Percentiles rank a stretch among this genome's conserved stretches.
phyloP scores from a whole-genome alignment of 1,140 invertebrate species.

The Philotrypesis tridentata region DNA sequence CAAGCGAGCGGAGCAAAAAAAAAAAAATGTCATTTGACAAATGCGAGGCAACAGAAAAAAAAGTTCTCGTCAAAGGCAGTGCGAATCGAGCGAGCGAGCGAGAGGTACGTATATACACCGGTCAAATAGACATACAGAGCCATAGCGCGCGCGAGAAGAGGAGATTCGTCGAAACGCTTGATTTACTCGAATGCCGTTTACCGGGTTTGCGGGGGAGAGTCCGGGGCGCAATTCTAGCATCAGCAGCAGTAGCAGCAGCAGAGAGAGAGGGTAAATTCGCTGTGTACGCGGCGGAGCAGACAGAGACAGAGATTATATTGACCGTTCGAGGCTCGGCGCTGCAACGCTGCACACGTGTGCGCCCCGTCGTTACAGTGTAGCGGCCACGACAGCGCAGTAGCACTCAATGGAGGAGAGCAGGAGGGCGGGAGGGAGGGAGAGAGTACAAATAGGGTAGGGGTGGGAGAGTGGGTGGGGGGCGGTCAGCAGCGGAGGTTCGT shows the following conservation, averaged over 20 bases:
- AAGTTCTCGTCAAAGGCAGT: not conserved
- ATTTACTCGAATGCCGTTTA: conserved; percentile 41
- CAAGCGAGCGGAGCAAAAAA: no score
- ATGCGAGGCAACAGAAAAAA: not conserved
- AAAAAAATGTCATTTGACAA: not conserved
- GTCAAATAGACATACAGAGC: no score
- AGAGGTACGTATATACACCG: not conserved
- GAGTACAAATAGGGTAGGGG: conserved; percentile 38
- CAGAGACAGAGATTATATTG: conserved; percentile 43
- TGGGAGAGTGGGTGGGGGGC: not conserved
- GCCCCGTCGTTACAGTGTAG: not conserved
- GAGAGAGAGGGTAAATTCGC: conserved; percentile 10
- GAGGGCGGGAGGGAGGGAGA: conserved; percentile 7
- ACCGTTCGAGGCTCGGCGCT: conserved; percentile 23
- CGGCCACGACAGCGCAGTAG: not conserved
- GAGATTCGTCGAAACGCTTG: not conserved
- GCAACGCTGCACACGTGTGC: conserved; percentile 2
- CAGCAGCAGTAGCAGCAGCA: not conserved
- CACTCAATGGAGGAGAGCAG: not conserved
- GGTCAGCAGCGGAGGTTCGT: conserved; percentile 42
- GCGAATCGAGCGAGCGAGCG: not conserved
- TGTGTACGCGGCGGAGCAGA: conserved; percentile 11
- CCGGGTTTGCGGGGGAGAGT: conserved; percentile 22
- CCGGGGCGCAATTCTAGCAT: not conserved
- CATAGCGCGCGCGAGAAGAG: not conserved